phyloP scores from a whole-genome alignment of 2,113 vertebrate species.

The Axis porcinus region DNA sequence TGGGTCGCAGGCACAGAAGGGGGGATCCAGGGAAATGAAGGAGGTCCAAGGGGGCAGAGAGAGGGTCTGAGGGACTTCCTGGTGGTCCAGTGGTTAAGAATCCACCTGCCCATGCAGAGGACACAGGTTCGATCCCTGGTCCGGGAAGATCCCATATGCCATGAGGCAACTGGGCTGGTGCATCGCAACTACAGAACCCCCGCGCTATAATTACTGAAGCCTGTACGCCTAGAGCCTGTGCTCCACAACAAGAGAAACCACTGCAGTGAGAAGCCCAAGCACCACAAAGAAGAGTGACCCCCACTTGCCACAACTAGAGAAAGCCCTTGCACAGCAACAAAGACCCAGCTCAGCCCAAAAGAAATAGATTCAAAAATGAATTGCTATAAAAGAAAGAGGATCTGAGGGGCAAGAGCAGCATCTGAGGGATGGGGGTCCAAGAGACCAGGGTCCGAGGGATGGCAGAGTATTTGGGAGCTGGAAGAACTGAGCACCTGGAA shows the following conservation, averaged over 20 bases:
- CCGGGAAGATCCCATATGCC: neutral
- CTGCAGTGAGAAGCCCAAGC: neutral
- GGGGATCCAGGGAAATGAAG: neutral
- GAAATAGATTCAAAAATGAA: neutral
- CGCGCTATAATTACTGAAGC: neutral
- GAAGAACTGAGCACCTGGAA: conserved; percentile 85
- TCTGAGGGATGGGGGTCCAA: neutral
- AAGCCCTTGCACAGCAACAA: neutral
- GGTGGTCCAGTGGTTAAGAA: neutral
- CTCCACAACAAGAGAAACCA: neutral
- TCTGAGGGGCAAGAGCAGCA: neutral
- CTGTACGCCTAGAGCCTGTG: neutral
- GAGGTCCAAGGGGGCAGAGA: neutral
- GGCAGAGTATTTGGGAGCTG: neutral
- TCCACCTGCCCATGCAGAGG: neutral
- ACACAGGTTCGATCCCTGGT: neutral
- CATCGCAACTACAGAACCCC: neutral
- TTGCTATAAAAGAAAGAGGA: neutral
- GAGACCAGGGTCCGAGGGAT: neutral
- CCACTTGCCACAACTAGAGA: neutral
- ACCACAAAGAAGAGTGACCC: neutral
- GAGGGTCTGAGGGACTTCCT: neutral
- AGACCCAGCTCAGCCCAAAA: neutral
- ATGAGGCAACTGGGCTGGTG: neutral
- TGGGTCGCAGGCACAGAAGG: neutral